Percentiles rank a stretch among this genome's conserved stretches.
Evolutionary conservation across 1,140 invertebrate genomes (phyloP).

Genomic region (Ostrea edulis): DNA sequence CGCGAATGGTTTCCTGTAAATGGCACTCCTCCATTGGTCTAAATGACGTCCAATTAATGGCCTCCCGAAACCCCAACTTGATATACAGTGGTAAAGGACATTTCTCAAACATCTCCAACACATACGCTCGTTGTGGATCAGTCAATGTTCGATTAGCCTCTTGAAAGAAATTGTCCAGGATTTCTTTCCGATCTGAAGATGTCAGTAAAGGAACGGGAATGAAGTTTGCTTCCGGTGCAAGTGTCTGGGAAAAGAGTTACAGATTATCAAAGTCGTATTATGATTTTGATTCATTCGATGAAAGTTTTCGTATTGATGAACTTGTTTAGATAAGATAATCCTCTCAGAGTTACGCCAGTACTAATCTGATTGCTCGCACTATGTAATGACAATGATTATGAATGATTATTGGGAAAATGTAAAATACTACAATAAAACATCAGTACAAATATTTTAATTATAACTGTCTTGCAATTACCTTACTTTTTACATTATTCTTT

Average conservation of each 20-base stretch:
- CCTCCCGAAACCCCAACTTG: slow-evolving; percentile 73
- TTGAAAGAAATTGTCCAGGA: slow-evolving; percentile 68
- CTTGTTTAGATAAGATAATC: too few species aligned
- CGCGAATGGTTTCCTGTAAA: slow-evolving; percentile 65
- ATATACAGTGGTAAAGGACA: slow-evolving; percentile 74
- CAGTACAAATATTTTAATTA: too few species aligned
- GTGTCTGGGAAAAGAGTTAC: neutral
- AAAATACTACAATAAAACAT: too few species aligned
- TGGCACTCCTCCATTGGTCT: slow-evolving; percentile 49
- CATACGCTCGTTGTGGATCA: slow-evolving; percentile 60
- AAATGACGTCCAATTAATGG: slow-evolving; percentile 73
- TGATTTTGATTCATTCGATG: too few species aligned
- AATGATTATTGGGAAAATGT: too few species aligned
- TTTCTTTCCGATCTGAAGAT: slow-evolving; percentile 60
- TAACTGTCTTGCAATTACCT: too few species aligned
- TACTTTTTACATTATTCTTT: too few species aligned
- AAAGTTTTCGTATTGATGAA: too few species aligned
- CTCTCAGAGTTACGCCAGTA: too few species aligned
- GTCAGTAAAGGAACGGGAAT: slow-evolving; percentile 59
- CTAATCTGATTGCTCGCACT: too few species aligned
- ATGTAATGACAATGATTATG: too few species aligned
- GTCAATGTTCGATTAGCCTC: slow-evolving; percentile 63
- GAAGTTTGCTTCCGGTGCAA: slow-evolving; percentile 44
- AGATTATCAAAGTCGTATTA: too few species aligned
- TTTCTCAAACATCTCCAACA: slow-evolving; percentile 64